These are phyloP conservation scores for Orbicella faveolata DNA, from an alignment of 64 coral and sea anemone species.

Conservation along the genomic window DNA sequence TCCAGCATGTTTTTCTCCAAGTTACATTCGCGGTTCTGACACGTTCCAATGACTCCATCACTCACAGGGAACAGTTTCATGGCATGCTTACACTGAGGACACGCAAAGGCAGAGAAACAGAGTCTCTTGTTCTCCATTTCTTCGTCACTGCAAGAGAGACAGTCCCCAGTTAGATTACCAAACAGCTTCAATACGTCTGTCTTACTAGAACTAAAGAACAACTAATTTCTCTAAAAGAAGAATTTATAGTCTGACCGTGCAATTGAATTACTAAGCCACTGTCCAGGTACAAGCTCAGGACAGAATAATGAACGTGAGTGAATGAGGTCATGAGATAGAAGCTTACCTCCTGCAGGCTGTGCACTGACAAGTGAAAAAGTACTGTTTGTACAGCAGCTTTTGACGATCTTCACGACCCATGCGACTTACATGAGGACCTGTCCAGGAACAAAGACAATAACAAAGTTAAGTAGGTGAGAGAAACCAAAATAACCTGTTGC, in stretches of 20 bases:
- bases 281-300: too few relatives aligned
- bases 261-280: too few relatives aligned
- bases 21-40: slow-evolving; percentile 73
- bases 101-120: slow-evolving; percentile 94
- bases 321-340: not conserved
- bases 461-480: too few relatives aligned
- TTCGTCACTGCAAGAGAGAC: slow-evolving; percentile 68
- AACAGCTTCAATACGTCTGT: not conserved
- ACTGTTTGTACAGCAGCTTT: slow-evolving; percentile 81
- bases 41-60: slow-evolving; percentile 29
- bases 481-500: too few relatives aligned
- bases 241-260: too few relatives aligned
- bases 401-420: slow-evolving; percentile 90
- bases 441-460: not conserved
- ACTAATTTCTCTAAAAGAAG: not conserved
- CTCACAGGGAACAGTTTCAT: slow-evolving; percentile 49
- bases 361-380: slow-evolving; percentile 95
- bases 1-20: slow-evolving; percentile 62
- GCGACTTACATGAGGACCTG: slow-evolving; percentile 83
- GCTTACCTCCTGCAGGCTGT: slow-evolving; percentile 82
- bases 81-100: slow-evolving; percentile 73
- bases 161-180: not conserved
- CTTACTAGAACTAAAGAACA: not conserved
- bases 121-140: slow-evolving; percentile 82
- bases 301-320: not conserved